A percentile compares a stretch with the other conserved stretches of the same genome.
Conservation (phyloP, 2,888 invertebrate species). For the Heteropelma amictum region DNA sequence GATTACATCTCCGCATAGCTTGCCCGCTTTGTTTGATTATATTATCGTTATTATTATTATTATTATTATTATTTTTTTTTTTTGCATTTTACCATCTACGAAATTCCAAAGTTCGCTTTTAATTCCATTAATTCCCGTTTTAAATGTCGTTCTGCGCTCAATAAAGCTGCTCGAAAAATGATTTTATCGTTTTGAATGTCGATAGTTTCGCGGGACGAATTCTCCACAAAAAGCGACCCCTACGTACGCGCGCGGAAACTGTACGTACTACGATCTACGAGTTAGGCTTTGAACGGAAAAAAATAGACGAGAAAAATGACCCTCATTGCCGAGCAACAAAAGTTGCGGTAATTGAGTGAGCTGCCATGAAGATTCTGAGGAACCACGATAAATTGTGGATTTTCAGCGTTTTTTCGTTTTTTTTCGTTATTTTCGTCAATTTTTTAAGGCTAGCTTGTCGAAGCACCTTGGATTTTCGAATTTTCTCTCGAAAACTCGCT, state of each 20-base stretch:
- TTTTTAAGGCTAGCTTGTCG: background rate
- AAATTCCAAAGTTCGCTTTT: background rate
- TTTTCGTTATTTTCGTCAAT: background rate
- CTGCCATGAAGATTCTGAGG: slow-evolving; percentile 1
- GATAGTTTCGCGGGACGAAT: slow-evolving; percentile 17
- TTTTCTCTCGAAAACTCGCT: background rate
- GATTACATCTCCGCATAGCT: slow-evolving; percentile 45
- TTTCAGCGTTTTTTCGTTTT: no score
- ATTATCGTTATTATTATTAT: no score
- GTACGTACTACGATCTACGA: background rate
- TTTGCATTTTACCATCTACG: background rate
- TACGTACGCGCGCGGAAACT: background rate
- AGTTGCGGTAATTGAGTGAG: slow-evolving; percentile 22
- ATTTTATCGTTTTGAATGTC: background rate
- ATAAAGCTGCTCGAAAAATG: background rate
- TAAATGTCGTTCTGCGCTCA: background rate
- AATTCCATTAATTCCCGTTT: background rate
- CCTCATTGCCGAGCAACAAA: slow-evolving; percentile 39
- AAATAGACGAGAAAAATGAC: slow-evolving; percentile 22
- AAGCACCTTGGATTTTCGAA: slow-evolving; percentile 14
- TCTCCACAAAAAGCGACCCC: slow-evolving; percentile 29
- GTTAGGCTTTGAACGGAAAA: slow-evolving; percentile 18
- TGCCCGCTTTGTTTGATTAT: slow-evolving; percentile 51
- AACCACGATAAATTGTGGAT: slow-evolving; percentile 18
- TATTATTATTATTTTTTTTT: slow-evolving; percentile 24